Conservation (phyloP, 1,140 invertebrate species). For the Drosophila ambigua region DNA sequence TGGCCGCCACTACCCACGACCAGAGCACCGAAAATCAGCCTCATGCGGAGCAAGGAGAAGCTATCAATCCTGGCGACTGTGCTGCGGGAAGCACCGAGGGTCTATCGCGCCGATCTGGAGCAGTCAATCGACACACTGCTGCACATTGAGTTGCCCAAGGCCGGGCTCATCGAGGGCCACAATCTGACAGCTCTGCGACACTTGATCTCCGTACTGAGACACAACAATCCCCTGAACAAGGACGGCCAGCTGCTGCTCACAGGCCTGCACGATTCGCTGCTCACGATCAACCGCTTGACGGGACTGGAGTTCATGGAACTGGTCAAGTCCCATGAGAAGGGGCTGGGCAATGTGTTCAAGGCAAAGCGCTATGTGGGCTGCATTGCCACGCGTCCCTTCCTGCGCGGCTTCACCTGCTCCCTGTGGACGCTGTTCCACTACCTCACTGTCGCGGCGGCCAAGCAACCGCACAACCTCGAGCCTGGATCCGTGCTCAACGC, state of each 20-base stretch:
- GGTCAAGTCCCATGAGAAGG: conserved; percentile 12
- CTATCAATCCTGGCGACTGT: conserved; percentile 39
- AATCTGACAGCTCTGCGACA: conserved; percentile 32
- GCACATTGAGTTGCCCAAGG: conserved; percentile 62
- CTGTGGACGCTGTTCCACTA: conserved; percentile 98
- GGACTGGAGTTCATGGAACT: conserved; percentile 14
- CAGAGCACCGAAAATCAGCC: not conserved
- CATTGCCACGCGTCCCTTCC: conserved; percentile 85
- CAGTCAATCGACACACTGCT: conserved; percentile 64
- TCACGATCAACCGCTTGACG: not conserved
- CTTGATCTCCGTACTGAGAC: conserved; percentile 31
- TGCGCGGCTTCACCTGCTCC: conserved; percentile 96
- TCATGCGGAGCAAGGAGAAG: conserved; percentile 33
- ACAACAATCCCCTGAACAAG: conserved; percentile 40
- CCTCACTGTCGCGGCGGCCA: conserved; percentile 91
- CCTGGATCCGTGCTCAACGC: conserved; percentile 88
- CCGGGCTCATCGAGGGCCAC: conserved; percentile 5
- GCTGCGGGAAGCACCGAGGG: conserved; percentile 2
- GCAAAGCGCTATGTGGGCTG: conserved; percentile 89
- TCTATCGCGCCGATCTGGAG: conserved; percentile 60
- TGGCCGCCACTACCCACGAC: conserved; percentile 5
- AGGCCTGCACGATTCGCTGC: conserved; percentile 3
- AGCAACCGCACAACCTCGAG: conserved; percentile 82
- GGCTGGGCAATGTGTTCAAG: conserved; percentile 49
- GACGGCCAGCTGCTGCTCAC: conserved; percentile 32